phyloP scores from a whole-genome alignment of 2,797 vertebrate genomes.

The Chiloscyllium punctatum region DNA sequence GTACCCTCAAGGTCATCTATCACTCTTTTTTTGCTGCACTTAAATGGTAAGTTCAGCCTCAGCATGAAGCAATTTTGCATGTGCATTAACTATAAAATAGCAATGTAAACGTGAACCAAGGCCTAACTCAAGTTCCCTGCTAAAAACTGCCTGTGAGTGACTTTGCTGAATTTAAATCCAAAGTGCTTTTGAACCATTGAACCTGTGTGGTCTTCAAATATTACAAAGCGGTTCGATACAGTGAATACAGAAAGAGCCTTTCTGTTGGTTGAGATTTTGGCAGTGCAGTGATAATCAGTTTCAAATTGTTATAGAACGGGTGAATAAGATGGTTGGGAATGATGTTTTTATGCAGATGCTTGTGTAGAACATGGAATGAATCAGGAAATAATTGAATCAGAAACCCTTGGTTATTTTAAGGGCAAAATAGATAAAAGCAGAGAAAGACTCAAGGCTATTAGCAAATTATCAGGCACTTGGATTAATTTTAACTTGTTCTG shows the following conservation, averaged over 20 bases:
- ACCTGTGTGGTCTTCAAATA: not conserved
- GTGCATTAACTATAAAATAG: not conserved
- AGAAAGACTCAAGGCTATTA: not conserved
- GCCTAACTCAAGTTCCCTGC: not conserved
- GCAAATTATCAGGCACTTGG: not conserved
- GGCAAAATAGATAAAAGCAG: not conserved
- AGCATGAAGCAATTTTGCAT: not conserved
- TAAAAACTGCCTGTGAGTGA: not conserved
- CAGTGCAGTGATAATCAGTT: not conserved
- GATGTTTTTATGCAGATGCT: not conserved
- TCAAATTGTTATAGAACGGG: not conserved
- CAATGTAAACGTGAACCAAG: not conserved
- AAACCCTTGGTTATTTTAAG: too few relatives aligned
- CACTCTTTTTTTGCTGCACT: not conserved
- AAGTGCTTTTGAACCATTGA: not conserved
- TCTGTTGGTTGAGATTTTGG: not conserved
- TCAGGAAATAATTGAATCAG: not conserved
- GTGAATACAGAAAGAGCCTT: not conserved
- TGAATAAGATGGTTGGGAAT: not conserved
- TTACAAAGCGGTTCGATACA: not conserved
- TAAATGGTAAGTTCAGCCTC: not conserved
- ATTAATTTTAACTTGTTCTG: not conserved
- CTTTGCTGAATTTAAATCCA: not conserved
- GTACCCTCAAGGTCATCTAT: not conserved
- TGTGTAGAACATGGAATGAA: not conserved